A percentile compares a stretch with the other conserved stretches of the same genome.
Evolutionary conservation across 2,113 vertebrate genomes (phyloP).

Genomic region (Oryctolagus cuniculus): mOryCun1.1 NC_091453.1:50079001-50079500

Average conservation of each 20-base stretch:
- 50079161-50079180: background rate
- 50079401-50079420: constrained; percentile 5
- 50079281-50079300: background rate
- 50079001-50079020: too few species aligned
- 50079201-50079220: background rate
- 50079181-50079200: background rate
- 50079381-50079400: background rate
- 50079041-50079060: too few species aligned
- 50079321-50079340: background rate
- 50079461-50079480: background rate
- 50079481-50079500: background rate
- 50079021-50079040: too few species aligned
- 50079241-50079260: background rate
- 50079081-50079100: too few species aligned
- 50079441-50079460: background rate
- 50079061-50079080: too few species aligned
- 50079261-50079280: background rate
- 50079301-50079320: background rate
- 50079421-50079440: background rate
- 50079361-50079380: background rate
- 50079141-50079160: background rate
- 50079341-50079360: background rate
- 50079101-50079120: background rate
- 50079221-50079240: background rate
- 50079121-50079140: too few species aligned